These are phyloP conservation scores for Aphelenchoides bicaudatus DNA, from an alignment of 2,888 invertebrate genomes.

Conservation along the genomic window DNA sequence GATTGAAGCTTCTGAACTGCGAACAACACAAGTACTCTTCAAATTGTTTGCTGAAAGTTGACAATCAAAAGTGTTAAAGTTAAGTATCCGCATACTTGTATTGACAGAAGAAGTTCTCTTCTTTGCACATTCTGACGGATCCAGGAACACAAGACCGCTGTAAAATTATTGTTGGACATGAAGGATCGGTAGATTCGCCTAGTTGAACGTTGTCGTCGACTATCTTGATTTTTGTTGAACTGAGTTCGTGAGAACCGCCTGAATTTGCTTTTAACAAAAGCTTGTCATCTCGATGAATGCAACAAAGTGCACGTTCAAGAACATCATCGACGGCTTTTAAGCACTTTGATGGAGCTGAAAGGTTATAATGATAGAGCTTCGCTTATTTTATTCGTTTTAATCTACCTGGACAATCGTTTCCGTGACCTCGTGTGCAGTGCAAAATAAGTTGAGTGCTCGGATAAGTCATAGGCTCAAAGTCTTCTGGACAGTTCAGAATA, in stretches of 20 bases:
- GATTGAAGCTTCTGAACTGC: slow-evolving; percentile 1
- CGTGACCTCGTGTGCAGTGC: slow-evolving; percentile 17
- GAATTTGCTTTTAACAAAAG: too few species aligned
- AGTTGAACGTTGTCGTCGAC: slow-evolving; percentile 10
- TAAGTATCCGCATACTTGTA: too few species aligned
- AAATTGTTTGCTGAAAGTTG: slow-evolving; percentile 29
- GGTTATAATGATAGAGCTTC: too few species aligned
- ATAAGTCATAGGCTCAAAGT: slow-evolving; percentile 22
- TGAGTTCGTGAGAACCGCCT: neutral
- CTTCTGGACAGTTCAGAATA: slow-evolving; percentile 22
- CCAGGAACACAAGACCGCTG: slow-evolving; percentile 22
- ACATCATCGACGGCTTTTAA: slow-evolving; percentile 21
- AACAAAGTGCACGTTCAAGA: slow-evolving; percentile 23
- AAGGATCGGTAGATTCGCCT: slow-evolving; percentile 20
- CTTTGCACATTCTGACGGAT: slow-evolving; percentile 21
- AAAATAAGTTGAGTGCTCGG: slow-evolving; percentile 17
- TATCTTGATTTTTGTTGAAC: neutral
- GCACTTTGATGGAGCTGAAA: slow-evolving; percentile 29
- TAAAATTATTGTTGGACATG: slow-evolving; percentile 28
- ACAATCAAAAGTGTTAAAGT: too few species aligned
- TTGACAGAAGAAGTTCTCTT: slow-evolving; percentile 34
- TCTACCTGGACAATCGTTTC: slow-evolving; percentile 25
- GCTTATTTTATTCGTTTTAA: neutral
- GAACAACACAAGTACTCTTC: slow-evolving; percentile 30
- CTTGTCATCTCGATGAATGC: slow-evolving; percentile 17